Percentiles rank a stretch among this genome's conserved stretches.
phyloP scores from a whole-genome alignment of 2,888 invertebrate genomes.

The Camponotus fellah region DNA sequence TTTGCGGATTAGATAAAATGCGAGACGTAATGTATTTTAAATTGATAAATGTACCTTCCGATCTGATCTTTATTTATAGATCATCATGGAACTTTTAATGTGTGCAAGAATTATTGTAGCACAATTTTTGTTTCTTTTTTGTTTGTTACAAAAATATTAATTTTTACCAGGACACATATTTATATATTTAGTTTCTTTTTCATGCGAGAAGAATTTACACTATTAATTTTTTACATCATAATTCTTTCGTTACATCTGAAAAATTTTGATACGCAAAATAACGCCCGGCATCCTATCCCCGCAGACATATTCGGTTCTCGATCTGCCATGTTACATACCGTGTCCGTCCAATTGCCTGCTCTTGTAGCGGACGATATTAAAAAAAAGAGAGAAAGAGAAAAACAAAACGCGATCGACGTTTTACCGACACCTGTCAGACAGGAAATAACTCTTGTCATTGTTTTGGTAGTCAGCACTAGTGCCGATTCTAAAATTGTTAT shows the following conservation, averaged over 20 bases:
- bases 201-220: neutral
- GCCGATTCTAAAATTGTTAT: constrained; percentile 56
- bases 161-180: neutral
- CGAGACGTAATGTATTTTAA: neutral
- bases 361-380: constrained; percentile 64
- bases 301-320: constrained; percentile 56
- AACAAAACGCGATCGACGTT: constrained; percentile 66
- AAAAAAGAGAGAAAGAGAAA: constrained; percentile 43
- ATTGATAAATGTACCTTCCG: neutral
- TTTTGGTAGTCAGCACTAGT: constrained; percentile 62
- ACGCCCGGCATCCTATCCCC: constrained; percentile 54
- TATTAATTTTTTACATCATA: constrained; percentile 16
- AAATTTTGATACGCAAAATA: constrained; percentile 65
- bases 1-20: neutral
- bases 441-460: constrained; percentile 75
- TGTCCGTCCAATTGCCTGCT: constrained; percentile 67
- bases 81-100: neutral
- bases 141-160: neutral
- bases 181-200: constrained; percentile 8
- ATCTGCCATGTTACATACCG: constrained; percentile 61
- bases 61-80: neutral
- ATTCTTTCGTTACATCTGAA: constrained; percentile 26
- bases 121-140: neutral
- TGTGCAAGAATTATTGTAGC: neutral
- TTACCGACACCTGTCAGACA: constrained; percentile 73